Percentiles rank a stretch among this genome's conserved stretches.
These are phyloP conservation scores for Drosophila pruinosa DNA, from an alignment of 1,140 invertebrate genomes.

Conservation along the genomic window DNA sequence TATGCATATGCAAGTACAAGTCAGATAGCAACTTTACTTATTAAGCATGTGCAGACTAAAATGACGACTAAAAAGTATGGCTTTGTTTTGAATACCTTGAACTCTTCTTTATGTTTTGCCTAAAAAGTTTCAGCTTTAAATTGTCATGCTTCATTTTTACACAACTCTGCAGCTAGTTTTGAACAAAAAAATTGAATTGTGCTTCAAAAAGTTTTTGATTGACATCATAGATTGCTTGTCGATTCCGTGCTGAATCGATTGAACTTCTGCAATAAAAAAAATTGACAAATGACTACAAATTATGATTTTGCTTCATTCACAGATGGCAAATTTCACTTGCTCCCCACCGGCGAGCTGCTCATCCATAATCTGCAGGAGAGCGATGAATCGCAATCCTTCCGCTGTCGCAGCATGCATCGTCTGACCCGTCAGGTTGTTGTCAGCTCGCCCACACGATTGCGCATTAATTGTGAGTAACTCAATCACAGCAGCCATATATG, in stretches of 20 bases:
- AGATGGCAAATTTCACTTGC: slow-evolving; percentile 91
- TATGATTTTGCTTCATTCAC: slow-evolving; percentile 56
- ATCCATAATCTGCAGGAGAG: slow-evolving; percentile 90
- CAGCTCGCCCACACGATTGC: slow-evolving; percentile 88
- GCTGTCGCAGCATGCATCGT: slow-evolving; percentile 90
- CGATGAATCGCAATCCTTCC: slow-evolving; percentile 89
- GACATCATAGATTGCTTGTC: background rate
- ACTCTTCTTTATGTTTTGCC: background rate
- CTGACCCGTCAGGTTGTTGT: slow-evolving; percentile 89
- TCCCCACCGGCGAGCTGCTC: slow-evolving; percentile 91
- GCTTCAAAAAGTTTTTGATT: background rate
- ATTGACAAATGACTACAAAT: slow-evolving; percentile 7
- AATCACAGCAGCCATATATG: slow-evolving; percentile 9
- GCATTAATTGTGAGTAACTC: slow-evolving; percentile 87
- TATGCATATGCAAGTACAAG: background rate
- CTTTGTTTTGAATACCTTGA: background rate
- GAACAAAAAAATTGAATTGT: background rate
- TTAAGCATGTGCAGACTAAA: background rate
- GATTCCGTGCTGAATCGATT: background rate
- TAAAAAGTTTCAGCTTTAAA: background rate
- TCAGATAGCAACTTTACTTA: background rate
- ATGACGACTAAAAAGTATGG: background rate
- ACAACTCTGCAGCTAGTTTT: no score
- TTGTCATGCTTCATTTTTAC: background rate
- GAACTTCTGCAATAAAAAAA: background rate